Base-by-base conservation (phyloP, 2,888 invertebrate genomes). In the Taenaris catops region DNA sequence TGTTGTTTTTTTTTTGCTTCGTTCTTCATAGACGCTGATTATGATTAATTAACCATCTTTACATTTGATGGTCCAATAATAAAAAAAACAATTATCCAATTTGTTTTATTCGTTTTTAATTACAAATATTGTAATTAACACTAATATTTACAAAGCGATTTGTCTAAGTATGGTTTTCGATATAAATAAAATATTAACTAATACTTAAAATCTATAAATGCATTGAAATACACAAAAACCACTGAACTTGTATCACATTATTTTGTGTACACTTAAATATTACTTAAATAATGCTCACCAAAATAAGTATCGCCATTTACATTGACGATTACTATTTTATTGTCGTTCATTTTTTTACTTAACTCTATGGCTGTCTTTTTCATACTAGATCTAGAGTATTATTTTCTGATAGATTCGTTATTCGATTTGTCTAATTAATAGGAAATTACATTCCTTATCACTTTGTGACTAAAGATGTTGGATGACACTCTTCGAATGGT, bases 81-180 rank as follows among this genome's bases (percentile, higher is more conserved):
- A 19, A 7, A 17, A 16, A n/a, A 14, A 32, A 29, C 25, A 44
- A 47, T n/a, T n/a, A 48, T 47, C 38, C 40, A 48, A 44, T 44
- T 37, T 42, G 46, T 41, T 63, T 76, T 78, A 71, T 72, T 71
- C 71, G 62, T 61, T 60, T 58, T 48, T 80, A 76, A 74, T 80
- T 81, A 83, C 74, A 81, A 71, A 72, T 76, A 75, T 78, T 76
- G 69, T 74, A 72, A 72, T 73, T 75, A 75, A 48, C 40, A 48
- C 72, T 83, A 81, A 57, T 84, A 84, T 84, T 74, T 83, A 84
- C 84, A 86, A 55, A 55, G 58, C 63, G 58, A 56, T 58, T 61
- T 26, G 47, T 48, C 62, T 73, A 73, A 61, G 64, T 75, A 76
- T 70, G 68, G 64, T 67, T 69, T 7, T 61, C 49, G 64, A 66